Percentiles rank a stretch among this genome's conserved stretches.
phyloP scores from a whole-genome alignment of 1,140 invertebrate genomes.

The Lepidurus packardi region DNA sequence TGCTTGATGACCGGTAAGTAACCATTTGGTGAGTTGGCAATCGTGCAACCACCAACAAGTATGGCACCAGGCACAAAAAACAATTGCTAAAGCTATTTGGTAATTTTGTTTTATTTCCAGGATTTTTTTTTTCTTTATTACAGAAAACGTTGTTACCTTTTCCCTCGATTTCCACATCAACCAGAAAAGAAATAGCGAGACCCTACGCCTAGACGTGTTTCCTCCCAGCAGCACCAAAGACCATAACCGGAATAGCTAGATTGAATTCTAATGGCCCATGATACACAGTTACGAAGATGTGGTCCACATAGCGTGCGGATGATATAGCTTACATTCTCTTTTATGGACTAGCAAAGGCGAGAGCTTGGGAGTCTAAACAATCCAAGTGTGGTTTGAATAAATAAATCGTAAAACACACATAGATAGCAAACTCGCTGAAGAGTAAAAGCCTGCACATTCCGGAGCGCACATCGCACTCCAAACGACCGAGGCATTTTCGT shows the following conservation, averaged over 20 bases:
- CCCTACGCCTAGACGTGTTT: not conserved
- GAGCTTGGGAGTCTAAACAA: slow-evolving; percentile 16
- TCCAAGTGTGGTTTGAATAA: slow-evolving; percentile 16
- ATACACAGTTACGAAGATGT: not conserved
- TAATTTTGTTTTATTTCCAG: not conserved
- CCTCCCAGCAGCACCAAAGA: not conserved
- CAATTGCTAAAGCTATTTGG: not conserved
- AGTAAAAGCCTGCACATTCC: not conserved
- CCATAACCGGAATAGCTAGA: slow-evolving; percentile 19
- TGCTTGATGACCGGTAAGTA: slow-evolving; percentile 21
- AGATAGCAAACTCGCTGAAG: not conserved
- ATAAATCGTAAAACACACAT: slow-evolving; percentile 10
- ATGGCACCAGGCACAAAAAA: not conserved
- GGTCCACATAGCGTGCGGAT: not conserved
- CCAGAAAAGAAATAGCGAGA: not conserved
- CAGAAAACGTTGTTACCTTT: not conserved
- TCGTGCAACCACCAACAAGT: not conserved
- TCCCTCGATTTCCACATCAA: not conserved
- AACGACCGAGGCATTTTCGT: not conserved
- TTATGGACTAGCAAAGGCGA: not conserved
- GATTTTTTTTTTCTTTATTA: not conserved
- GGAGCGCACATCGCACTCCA: not conserved
- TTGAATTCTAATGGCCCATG: slow-evolving; percentile 15
- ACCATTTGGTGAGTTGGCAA: slow-evolving; percentile 10
- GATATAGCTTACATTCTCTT: not conserved